Evolutionary conservation across 2,888 invertebrate genomes (phyloP).

Genomic region (Eutolmus rufibarbis): DNA sequence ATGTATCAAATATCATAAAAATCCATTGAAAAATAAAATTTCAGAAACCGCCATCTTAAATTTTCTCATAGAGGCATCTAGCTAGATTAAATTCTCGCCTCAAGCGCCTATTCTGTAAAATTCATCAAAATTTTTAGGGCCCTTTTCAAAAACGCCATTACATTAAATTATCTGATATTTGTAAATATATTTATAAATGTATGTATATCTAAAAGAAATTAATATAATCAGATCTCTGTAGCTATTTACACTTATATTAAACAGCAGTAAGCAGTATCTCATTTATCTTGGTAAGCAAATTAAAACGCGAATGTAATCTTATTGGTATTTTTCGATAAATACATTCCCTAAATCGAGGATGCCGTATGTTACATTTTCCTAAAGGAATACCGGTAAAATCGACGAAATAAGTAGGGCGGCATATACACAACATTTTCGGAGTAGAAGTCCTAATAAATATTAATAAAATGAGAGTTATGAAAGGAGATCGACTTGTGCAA

Average conservation of each 20-base stretch:
- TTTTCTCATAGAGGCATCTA: too few species aligned
- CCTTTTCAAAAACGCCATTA: too few species aligned
- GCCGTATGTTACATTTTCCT: neutral
- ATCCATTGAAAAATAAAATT: too few species aligned
- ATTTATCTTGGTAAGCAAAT: neutral
- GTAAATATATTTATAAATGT: too few species aligned
- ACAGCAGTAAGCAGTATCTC: neutral
- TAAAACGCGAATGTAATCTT: neutral
- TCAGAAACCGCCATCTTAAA: too few species aligned
- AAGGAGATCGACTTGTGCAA: conserved; percentile 26
- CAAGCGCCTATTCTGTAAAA: too few species aligned
- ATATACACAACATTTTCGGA: neutral
- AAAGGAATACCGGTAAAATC: neutral
- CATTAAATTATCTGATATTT: too few species aligned
- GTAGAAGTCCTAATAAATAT: conserved; percentile 4
- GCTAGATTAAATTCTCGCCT: too few species aligned
- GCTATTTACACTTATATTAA: neutral
- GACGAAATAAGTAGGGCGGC: neutral
- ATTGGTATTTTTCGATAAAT: neutral
- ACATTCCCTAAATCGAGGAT: neutral
- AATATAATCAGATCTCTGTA: too few species aligned
- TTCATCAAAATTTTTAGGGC: too few species aligned
- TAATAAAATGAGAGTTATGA: conserved; percentile 31
- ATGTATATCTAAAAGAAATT: too few species aligned
- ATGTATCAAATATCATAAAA: too few species aligned